A percentile compares a stretch with the other conserved stretches of the same genome.
phyloP scores from a whole-genome alignment of 2,888 invertebrate species.

The Zaprionus lineosus region DNA sequence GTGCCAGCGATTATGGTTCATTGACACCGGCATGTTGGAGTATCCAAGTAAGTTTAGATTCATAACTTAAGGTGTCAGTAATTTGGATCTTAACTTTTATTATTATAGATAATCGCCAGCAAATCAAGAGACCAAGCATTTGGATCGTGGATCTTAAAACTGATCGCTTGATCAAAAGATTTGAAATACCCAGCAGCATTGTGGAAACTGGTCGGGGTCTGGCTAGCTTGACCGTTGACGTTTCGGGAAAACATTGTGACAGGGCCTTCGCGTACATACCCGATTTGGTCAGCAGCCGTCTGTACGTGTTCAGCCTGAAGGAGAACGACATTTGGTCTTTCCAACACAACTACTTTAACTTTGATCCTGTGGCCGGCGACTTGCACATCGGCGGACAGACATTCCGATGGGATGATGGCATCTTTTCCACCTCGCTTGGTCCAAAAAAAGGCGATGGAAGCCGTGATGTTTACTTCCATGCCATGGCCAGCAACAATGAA shows the following conservation, averaged over 20 bases:
- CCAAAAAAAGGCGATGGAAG: conserved; percentile 84
- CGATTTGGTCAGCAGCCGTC: conserved; percentile 72
- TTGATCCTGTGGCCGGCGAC: conserved; percentile 88
- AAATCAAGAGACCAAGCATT: conserved; percentile 85
- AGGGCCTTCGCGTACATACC: conserved; percentile 89
- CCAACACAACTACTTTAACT: conserved; percentile 89
- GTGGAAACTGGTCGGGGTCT: conserved; percentile 84
- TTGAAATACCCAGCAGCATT: conserved; percentile 82
- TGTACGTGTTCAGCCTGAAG: conserved; percentile 82
- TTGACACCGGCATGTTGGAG: conserved; percentile 89
- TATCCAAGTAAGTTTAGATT: conserved; percentile 84
- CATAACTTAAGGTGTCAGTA: no score
- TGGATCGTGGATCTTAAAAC: conserved; percentile 87
- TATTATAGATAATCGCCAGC: conserved; percentile 76
- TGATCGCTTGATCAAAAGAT: conserved; percentile 85
- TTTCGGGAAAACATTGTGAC: conserved; percentile 84
- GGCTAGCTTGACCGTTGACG: conserved; percentile 88
- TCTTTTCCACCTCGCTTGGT: conserved; percentile 88
- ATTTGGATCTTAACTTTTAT: no score
- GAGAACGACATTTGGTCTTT: conserved; percentile 87
- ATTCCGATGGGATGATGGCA: conserved; percentile 92
- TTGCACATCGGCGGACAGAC: conserved; percentile 87
- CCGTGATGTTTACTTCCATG: conserved; percentile 89
- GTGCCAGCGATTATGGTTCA: conserved; percentile 90
- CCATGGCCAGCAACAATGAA: conserved; percentile 88